Percentiles rank a stretch among this genome's conserved stretches.
phyloP scores from a whole-genome alignment of 2,113 vertebrate genomes.

The Ammospiza nelsoni region DNA sequence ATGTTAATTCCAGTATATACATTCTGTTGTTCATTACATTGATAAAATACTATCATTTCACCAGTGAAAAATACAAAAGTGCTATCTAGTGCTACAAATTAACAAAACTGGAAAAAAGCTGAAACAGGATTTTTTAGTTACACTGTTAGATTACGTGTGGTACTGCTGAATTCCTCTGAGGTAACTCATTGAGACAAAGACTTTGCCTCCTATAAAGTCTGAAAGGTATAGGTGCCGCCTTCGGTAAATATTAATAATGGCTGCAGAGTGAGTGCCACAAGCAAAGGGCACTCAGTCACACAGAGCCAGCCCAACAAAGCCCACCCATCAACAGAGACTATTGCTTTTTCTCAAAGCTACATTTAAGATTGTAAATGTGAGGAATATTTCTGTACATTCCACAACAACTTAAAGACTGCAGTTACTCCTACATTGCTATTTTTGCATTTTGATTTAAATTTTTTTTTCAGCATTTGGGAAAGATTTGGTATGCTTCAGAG shows the following conservation, averaged over 20 bases:
- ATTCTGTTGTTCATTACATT: neutral
- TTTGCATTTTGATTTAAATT: neutral
- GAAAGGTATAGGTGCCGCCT: constrained; percentile 23
- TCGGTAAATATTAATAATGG: constrained; percentile 60
- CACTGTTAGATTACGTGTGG: neutral
- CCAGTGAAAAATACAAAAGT: neutral
- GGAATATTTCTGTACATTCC: neutral
- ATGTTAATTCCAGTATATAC: neutral
- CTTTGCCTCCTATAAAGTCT: constrained; percentile 55
- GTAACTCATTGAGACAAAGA: constrained; percentile 38
- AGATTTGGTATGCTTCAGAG: neutral
- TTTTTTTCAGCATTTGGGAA: neutral
- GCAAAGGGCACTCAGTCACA: neutral
- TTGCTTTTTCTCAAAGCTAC: neutral
- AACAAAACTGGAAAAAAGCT: neutral
- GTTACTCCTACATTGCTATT: neutral
- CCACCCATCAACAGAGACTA: neutral
- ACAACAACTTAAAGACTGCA: neutral
- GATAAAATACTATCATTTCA: neutral
- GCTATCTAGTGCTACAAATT: neutral
- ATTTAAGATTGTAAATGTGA: neutral
- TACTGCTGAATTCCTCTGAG: constrained; percentile 13
- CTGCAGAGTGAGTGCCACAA: neutral
- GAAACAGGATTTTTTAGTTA: neutral
- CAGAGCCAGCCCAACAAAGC: neutral